phyloP scores from a whole-genome alignment of 2,113 vertebrate species.

The Chauna torquata region DNA sequence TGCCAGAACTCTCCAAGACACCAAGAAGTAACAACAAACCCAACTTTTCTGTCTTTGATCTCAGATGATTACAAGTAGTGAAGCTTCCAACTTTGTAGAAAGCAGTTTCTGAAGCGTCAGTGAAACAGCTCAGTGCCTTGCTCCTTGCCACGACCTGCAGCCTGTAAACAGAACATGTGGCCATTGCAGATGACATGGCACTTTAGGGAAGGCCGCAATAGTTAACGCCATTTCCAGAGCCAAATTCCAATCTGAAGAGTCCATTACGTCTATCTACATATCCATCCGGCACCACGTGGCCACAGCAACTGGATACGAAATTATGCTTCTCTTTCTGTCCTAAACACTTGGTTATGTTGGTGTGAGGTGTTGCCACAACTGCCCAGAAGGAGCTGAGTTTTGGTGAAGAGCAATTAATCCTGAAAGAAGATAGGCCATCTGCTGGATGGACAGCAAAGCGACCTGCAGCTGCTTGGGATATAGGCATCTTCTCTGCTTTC shows the following conservation, averaged over 20 bases:
- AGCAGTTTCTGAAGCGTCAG: not conserved
- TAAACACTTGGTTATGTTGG: not conserved
- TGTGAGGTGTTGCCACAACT: not conserved
- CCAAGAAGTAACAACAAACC: not conserved
- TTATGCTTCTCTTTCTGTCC: not conserved
- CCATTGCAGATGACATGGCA: constrained; percentile 29
- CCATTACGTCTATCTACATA: not conserved
- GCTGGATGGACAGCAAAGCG: not conserved
- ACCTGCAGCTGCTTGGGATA: not conserved
- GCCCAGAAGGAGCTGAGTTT: not conserved
- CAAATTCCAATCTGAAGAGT: constrained; percentile 22
- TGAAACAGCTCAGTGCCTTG: not conserved
- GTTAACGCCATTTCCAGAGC: not conserved
- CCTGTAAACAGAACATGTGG: not conserved
- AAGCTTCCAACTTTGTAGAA: not conserved
- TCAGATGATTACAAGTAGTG: not conserved
- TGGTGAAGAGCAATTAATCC: not conserved
- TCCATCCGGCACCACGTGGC: not conserved
- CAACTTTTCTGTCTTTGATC: not conserved
- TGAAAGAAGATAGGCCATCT: not conserved
- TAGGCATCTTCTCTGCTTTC: not conserved
- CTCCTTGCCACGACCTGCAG: not conserved
- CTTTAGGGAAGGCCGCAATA: constrained; percentile 20
- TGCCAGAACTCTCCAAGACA: not conserved
- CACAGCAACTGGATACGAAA: not conserved